Percentiles rank a stretch among this genome's conserved stretches.
Conservation (phyloP, 2,888 invertebrate species). For the Elgonia sp. region DNA sequence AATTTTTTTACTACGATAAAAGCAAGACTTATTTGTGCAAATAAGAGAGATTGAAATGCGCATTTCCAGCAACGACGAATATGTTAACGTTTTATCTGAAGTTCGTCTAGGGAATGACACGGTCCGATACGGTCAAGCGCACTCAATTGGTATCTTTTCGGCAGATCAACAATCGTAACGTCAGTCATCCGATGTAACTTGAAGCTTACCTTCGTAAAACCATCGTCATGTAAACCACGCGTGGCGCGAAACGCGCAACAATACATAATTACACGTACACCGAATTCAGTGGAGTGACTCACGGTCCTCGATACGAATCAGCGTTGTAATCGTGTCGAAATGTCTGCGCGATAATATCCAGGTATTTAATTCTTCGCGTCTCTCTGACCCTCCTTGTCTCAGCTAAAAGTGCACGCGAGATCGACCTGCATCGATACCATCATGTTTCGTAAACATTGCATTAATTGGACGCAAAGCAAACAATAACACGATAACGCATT, state of each 20-base stretch:
- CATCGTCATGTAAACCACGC: conserved; percentile 51
- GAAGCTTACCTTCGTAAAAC: conserved; percentile 1
- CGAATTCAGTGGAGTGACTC: conserved; percentile 35
- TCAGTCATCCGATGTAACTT: conserved; percentile 27
- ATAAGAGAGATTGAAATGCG: conserved; percentile 1
- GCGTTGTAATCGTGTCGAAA: conserved; percentile 51
- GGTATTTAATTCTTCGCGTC: conserved; percentile 11
- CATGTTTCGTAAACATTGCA: conserved; percentile 43
- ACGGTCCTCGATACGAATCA: neutral
- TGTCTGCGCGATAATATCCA: conserved; percentile 41
- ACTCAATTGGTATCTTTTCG: neutral
- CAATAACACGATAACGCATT: conserved; percentile 22
- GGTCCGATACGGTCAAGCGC: too few species aligned
- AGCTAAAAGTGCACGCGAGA: conserved; percentile 40
- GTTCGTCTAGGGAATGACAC: too few species aligned
- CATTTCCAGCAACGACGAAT: neutral
- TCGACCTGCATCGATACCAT: conserved; percentile 11
- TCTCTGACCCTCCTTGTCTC: neutral
- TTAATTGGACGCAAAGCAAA: conserved; percentile 51
- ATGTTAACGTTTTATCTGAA: neutral
- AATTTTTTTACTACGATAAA: too few species aligned
- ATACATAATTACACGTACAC: conserved; percentile 51
- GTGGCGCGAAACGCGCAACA: conserved; percentile 32
- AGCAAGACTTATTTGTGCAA: neutral
- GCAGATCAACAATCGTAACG: conserved; percentile 19